Evolutionary conservation across 2,888 invertebrate species (phyloP).

Genomic region (Drosophila tanythrix): DNA sequence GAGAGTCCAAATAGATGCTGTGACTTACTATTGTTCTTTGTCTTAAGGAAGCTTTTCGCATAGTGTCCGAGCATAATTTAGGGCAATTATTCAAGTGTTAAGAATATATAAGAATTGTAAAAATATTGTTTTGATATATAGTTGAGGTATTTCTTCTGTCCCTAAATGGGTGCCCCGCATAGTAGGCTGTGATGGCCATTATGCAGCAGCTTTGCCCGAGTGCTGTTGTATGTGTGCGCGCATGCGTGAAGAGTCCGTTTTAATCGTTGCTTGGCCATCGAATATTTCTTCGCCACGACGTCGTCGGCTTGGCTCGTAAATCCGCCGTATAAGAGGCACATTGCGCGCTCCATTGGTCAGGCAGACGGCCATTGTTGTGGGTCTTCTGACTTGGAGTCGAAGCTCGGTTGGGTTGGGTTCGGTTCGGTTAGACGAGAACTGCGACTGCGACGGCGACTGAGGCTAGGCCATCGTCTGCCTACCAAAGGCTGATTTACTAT

Average conservation of each 20-base stretch:
- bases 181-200: slow-evolving; percentile 37
- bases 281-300: slow-evolving; percentile 77
- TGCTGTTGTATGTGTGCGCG: slow-evolving; percentile 58
- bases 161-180: slow-evolving; percentile 27
- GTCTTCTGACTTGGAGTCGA: slow-evolving; percentile 23
- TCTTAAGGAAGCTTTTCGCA: not conserved
- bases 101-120: not conserved
- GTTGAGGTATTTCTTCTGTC: not conserved
- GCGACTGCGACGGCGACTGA: slow-evolving; percentile 7
- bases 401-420: slow-evolving; percentile 13
- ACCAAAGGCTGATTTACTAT: slow-evolving; percentile 83
- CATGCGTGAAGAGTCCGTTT: slow-evolving; percentile 83
- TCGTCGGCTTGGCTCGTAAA: slow-evolving; percentile 77
- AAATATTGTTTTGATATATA: not conserved
- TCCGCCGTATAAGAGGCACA: slow-evolving; percentile 77
- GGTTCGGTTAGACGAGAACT: not conserved
- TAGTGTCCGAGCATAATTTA: not conserved
- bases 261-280: slow-evolving; percentile 81
- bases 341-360: slow-evolving; percentile 73
- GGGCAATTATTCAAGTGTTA: not conserved
- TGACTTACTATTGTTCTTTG: not conserved
- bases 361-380: slow-evolving; percentile 69
- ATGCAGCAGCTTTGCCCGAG: slow-evolving; percentile 31
- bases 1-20: not conserved
- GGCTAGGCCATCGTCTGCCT: slow-evolving; percentile 51